A percentile compares a stretch with the other conserved stretches of the same genome.
These are phyloP conservation scores for Myotis vivesi DNA, from an alignment of 2,797 vertebrate genomes.

Conservation along the genomic window DNA sequence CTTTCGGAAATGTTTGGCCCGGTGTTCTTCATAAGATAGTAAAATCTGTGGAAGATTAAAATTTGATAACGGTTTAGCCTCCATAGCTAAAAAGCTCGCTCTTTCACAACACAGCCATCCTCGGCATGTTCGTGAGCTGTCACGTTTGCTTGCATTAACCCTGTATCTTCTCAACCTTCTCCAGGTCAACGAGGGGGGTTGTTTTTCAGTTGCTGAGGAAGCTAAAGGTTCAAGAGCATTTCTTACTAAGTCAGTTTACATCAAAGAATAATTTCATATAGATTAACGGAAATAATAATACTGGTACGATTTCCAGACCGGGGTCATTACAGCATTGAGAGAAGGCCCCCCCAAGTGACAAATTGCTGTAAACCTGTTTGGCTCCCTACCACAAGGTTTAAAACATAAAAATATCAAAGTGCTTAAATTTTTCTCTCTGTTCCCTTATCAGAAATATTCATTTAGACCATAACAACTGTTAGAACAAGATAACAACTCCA, in stretches of 20 bases:
- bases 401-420: conserved; percentile 81
- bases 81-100: conserved; percentile 1
- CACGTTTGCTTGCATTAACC: conserved; percentile 51
- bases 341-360: conserved; percentile 46
- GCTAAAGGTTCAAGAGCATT: conserved; percentile 42
- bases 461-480: conserved; percentile 88
- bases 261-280: background rate
- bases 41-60: conserved; percentile 48
- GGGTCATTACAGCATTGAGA: background rate
- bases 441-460: conserved; percentile 88
- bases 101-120: background rate
- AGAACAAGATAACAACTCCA: conserved; percentile 88
- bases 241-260: conserved; percentile 15
- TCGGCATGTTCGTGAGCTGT: conserved; percentile 22
- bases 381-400: conserved; percentile 75
- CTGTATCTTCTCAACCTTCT: conserved; percentile 16
- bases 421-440: conserved; percentile 83
- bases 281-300: conserved; percentile 36
- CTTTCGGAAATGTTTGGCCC: conserved; percentile 32
- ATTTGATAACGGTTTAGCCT: conserved; percentile 52
- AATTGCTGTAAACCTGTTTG: conserved; percentile 79
- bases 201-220: conserved; percentile 27
- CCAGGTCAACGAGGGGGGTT: background rate
- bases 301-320: background rate
- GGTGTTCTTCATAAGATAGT: conserved; percentile 43